Conservation (phyloP, 1,140 invertebrate species). For the Dinoponera quadriceps region DNA sequence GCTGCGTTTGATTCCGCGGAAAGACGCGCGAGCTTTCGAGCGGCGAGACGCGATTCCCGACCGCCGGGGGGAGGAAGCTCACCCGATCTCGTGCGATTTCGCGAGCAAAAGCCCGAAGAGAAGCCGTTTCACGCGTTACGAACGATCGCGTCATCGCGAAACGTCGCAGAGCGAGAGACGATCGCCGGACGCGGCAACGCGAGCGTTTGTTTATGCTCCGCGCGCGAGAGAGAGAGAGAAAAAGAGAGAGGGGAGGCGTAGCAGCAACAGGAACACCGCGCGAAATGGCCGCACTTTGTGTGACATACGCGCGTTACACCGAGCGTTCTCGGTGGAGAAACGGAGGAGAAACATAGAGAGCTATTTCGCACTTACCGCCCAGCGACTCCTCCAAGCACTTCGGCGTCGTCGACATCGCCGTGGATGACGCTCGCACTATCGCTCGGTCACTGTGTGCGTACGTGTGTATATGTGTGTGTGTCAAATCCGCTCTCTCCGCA, state of each 20-base stretch:
- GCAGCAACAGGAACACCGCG: constrained; percentile 54
- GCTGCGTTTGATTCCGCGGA: background rate
- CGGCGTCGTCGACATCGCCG: constrained; percentile 77
- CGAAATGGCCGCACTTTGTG: constrained; percentile 77
- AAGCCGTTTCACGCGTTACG: no score
- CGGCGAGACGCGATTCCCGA: no score
- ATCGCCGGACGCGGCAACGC: background rate
- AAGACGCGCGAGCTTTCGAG: background rate
- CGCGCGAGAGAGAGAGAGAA: background rate
- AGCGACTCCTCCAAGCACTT: constrained; percentile 80
- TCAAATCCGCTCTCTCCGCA: no score
- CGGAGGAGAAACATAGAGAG: no score
- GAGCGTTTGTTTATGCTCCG: constrained; percentile 48
- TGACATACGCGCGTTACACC: constrained; percentile 39
- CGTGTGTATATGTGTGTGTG: no score
- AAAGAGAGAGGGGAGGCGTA: background rate
- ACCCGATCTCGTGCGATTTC: no score
- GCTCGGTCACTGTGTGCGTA: constrained; percentile 19
- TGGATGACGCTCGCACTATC: constrained; percentile 80
- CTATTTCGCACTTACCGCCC: constrained; percentile 80
- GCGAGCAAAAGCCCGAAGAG: no score
- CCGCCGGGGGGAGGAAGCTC: no score
- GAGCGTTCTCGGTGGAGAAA: constrained; percentile 20
- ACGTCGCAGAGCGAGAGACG: background rate
- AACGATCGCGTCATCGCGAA: background rate